Base-by-base conservation (phyloP, 2,113 vertebrate species). In the Cinclus mexicanus region DNA sequence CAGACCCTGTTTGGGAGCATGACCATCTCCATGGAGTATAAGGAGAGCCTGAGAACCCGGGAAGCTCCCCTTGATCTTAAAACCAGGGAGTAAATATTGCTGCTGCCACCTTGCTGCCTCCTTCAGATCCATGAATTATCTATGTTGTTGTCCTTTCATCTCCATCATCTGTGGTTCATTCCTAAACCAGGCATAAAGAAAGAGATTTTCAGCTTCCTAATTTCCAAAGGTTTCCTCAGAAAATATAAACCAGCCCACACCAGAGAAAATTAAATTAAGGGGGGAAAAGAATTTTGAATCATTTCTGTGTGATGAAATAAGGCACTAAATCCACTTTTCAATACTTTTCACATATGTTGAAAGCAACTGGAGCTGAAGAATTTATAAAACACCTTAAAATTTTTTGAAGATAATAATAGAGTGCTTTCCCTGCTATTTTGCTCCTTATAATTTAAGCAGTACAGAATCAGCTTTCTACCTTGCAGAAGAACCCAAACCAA, bases 341-440 rank as follows among this genome's bases (percentile, higher is more conserved):
- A 24, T 46, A 28, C 23, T 33, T 69, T 46, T 26, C 33, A 61
- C 23, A 33, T 53, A 52, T 0, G 0, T 37, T 44, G 35, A 84
- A 78, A 63, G 13, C 4, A 83, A 26, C 2, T 72, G 8, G 15
- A 37, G 57, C 28, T 82, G n/a, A 75, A 56, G 26, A 56, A 74
- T 61, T 52, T 80, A 65, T 33, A 12, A 49, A 80, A 47, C 11
- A 19, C 7, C 23, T 60, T 3, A 22, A 53, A 50, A 64, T 29
- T 0, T 6, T 56, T 3, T 46, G 49, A 37, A 56, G 42, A 70
- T 5, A 67, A 7, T 55, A 72, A 76, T 26, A 23, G 72, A 80
- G 7, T 60, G 4, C 3, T 19, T 85, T 83, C 53, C 11, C 28
- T 24, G 10, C 3, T 64, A 23, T 44, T 87, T 83, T 69, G 3